Percentiles rank a stretch among this genome's conserved stretches.
These are phyloP conservation scores for Gonioctena quinquepunctata DNA, from an alignment of 1,140 invertebrate species.

Conservation along the genomic window DNA sequence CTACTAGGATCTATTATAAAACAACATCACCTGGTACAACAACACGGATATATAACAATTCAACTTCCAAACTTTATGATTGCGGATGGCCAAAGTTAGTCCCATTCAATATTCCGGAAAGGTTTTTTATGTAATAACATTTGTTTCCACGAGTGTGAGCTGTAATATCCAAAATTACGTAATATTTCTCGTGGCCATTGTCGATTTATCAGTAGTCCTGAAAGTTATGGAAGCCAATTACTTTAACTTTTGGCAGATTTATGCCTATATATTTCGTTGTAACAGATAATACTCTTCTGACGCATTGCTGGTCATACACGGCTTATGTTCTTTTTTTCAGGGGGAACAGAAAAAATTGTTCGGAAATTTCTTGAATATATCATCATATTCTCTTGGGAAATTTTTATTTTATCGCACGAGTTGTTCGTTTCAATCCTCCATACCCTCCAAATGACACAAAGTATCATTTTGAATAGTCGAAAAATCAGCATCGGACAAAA, in stretches of 20 bases:
- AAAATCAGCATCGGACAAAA: too few species aligned
- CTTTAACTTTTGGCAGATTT: constrained; percentile 2
- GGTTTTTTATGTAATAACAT: constrained; percentile 7
- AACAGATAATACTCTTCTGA: background rate
- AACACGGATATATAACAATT: background rate
- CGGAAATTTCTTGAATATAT: too few species aligned
- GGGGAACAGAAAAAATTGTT: too few species aligned
- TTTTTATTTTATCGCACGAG: too few species aligned
- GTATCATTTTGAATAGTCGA: too few species aligned
- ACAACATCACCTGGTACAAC: background rate
- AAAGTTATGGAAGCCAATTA: constrained; percentile 13
- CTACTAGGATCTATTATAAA: too few species aligned
- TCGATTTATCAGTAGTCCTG: constrained; percentile 8
- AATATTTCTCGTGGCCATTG: constrained; percentile 6
- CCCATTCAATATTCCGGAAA: constrained; percentile 3
- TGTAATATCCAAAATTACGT: constrained; percentile 4
- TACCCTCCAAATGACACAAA: too few species aligned
- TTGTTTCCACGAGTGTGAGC: constrained; percentile 13
- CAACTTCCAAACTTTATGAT: background rate
- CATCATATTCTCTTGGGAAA: too few species aligned
- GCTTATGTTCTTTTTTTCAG: too few species aligned
- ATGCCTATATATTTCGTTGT: background rate
- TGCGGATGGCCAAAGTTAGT: background rate
- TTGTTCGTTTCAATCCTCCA: too few species aligned
- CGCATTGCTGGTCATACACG: too few species aligned